A percentile compares a stretch with the other conserved stretches of the same genome.
phyloP scores from a whole-genome alignment of 2,797 vertebrate species.

The Acanthis flammea region DNA sequence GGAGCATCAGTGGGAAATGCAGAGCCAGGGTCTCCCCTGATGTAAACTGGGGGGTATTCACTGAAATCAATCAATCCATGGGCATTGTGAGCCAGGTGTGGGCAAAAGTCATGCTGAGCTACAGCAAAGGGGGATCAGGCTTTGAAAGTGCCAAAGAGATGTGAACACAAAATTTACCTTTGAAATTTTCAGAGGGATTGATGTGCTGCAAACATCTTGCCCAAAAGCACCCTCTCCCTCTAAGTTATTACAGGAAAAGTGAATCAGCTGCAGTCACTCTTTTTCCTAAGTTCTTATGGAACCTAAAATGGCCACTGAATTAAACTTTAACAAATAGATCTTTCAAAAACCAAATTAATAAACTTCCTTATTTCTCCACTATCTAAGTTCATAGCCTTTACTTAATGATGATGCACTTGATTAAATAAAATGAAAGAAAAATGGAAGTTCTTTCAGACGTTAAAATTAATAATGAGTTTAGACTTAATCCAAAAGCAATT shows the following conservation, averaged over 20 bases:
- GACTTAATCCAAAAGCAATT: constrained; percentile 91
- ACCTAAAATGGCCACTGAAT: constrained; percentile 42
- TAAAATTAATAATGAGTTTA: constrained; percentile 84
- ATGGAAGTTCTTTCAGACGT: constrained; percentile 81
- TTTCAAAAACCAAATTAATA: constrained; percentile 76
- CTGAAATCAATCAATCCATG: neutral
- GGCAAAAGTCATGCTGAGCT: neutral
- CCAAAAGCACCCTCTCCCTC: neutral
- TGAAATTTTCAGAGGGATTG: neutral
- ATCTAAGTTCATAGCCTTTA: constrained; percentile 71
- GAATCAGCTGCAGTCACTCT: constrained; percentile 44
- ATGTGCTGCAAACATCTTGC: neutral
- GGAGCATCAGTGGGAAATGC: neutral
- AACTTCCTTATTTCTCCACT: constrained; percentile 74
- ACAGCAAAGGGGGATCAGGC: neutral
- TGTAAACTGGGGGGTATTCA: neutral
- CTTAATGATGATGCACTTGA: constrained; percentile 81
- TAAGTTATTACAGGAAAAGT: neutral
- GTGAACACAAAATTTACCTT: neutral
- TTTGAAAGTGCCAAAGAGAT: neutral
- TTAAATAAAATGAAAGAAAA: constrained; percentile 85
- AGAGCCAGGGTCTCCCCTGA: neutral
- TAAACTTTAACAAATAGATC: constrained; percentile 72
- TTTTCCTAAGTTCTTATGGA: constrained; percentile 30
- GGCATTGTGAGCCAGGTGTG: neutral